These are phyloP conservation scores for Anas bahamensis DNA, from an alignment of 2,797 vertebrate genomes.

Conservation along the genomic window DNA sequence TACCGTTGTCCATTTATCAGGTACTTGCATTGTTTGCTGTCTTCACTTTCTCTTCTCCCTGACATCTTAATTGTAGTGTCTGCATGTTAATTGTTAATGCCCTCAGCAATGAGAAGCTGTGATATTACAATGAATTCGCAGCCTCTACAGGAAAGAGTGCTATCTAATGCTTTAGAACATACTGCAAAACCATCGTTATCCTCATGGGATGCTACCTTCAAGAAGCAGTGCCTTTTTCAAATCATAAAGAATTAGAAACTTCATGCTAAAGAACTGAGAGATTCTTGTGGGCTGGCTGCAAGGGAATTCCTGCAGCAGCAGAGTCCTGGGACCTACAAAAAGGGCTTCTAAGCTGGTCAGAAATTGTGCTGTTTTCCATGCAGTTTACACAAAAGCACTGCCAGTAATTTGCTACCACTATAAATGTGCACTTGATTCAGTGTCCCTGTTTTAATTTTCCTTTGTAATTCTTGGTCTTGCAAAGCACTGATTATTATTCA, in stretches of 20 bases:
- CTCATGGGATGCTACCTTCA: neutral
- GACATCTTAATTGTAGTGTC: slow-evolving; percentile 21
- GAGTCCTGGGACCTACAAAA: neutral
- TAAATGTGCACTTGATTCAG: neutral
- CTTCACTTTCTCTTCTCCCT: neutral
- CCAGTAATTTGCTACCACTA: neutral
- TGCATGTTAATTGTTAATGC: slow-evolving; percentile 24
- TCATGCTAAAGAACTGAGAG: neutral
- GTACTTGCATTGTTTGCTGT: neutral
- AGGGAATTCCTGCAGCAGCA: neutral
- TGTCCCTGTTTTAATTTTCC: neutral
- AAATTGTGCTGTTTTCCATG: neutral
- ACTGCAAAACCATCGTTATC: neutral
- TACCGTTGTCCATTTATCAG: neutral
- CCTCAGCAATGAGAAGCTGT: slow-evolving; percentile 11
- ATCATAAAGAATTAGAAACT: neutral
- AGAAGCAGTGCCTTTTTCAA: neutral
- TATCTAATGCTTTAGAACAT: neutral
- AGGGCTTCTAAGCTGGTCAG: neutral
- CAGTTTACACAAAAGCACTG: neutral
- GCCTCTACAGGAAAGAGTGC: neutral
- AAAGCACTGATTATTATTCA: neutral
- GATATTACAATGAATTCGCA: slow-evolving; percentile 28
- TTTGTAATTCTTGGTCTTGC: neutral
- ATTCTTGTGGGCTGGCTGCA: neutral